Evolutionary conservation across 2,113 vertebrate species (phyloP).

Genomic region (Misgurnus anguillicaudatus): DNA sequence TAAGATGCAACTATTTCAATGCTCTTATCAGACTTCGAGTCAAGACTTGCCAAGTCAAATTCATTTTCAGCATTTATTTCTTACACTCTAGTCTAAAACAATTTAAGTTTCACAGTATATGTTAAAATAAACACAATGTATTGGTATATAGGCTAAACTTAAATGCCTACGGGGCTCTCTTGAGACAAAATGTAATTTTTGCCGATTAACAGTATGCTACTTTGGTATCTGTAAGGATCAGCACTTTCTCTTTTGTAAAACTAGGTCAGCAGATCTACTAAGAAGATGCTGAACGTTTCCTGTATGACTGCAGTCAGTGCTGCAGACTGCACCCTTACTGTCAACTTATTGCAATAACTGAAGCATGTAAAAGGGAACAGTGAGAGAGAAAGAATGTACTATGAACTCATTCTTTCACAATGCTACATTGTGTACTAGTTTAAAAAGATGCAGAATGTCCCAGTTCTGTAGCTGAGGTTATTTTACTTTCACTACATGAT

Average conservation of each 20-base stretch:
- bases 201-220: background rate
- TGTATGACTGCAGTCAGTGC: background rate
- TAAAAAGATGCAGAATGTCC: conserved; percentile 1
- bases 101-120: too few species aligned
- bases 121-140: too few species aligned
- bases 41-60: too few species aligned
- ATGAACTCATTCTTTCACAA: conserved; percentile 35
- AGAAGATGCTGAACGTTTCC: conserved; percentile 9
- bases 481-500: background rate
- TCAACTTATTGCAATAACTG: conserved; percentile 19
- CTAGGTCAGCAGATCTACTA: conserved; percentile 26
- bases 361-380: conserved; percentile 18
- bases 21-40: too few species aligned
- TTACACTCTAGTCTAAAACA: too few species aligned
- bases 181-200: background rate
- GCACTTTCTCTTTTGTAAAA: conserved; percentile 1
- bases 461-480: background rate
- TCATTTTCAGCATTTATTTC: too few species aligned
- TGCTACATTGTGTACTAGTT: conserved; percentile 5
- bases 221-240: background rate
- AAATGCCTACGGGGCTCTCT: background rate
- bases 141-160: too few species aligned
- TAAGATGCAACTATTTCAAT: too few species aligned
- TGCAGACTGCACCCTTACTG: conserved; percentile 10
- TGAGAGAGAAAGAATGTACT: background rate